Percentiles rank a stretch among this genome's conserved stretches.
phyloP scores from a whole-genome alignment of 2,888 invertebrate genomes.

The Achlya flavicornis region DNA sequence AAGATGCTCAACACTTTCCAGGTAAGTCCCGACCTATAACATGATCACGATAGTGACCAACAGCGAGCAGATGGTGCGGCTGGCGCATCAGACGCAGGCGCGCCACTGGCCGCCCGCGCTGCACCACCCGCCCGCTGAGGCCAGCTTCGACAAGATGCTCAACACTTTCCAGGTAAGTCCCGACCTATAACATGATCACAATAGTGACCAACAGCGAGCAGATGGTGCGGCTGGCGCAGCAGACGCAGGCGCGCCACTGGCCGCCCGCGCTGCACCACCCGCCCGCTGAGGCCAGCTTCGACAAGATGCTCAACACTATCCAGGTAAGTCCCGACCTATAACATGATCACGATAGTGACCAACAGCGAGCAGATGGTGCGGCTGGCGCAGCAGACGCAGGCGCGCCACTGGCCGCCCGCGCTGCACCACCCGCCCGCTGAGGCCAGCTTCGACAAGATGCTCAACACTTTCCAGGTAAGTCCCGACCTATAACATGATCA shows the following conservation, averaged over 20 bases:
- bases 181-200: constrained; percentile 89
- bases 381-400: constrained; percentile 93
- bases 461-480: constrained; percentile 60
- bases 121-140: constrained; percentile 84
- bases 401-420: constrained; percentile 90
- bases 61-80: constrained; percentile 94
- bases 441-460: constrained; percentile 82
- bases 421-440: constrained; percentile 84
- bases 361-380: constrained; percentile 96
- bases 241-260: constrained; percentile 94
- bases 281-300: constrained; percentile 83
- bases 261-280: constrained; percentile 85
- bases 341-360: constrained; percentile 97
- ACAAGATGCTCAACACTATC: constrained; percentile 80
- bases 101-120: constrained; percentile 90
- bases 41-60: constrained; percentile 98
- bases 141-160: constrained; percentile 84
- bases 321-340: constrained; percentile 20
- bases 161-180: constrained; percentile 45
- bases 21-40: constrained; percentile 54
- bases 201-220: constrained; percentile 97
- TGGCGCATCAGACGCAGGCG: constrained; percentile 93
- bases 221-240: constrained; percentile 93
- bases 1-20: constrained; percentile 79
- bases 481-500: constrained; percentile 88